Base-by-base conservation (phyloP, 2,113 vertebrate species). In the Cairina moschata region DNA sequence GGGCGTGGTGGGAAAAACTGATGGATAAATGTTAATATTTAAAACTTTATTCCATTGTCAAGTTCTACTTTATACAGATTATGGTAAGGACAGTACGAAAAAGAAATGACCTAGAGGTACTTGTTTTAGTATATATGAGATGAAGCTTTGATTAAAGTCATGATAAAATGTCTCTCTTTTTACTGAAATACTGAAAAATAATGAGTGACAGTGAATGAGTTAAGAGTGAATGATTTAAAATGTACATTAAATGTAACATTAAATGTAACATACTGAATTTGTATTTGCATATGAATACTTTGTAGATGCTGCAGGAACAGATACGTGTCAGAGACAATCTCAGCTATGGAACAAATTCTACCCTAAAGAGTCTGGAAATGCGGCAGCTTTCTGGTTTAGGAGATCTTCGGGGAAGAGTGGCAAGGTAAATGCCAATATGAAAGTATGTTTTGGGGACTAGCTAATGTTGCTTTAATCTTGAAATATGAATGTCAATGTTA, bases 251-350 rank as follows among this genome's bases (percentile, higher is more conserved):
- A 66, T n/a, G n/a, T n/a, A n/a, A n/a, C n/a, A n/a, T n/a, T n/a
- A n/a, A n/a, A n/a, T 71, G 81, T 56, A 72, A 40, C 71, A 85
- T 68, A 63, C 74, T 89, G 84, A 89, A 62, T 34, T 86, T 81
- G 32, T 83, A 90, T 95, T 92, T 93, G 89, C 91, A 91, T 94
- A 46, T 93, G 83, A 91, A 95, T 93, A 63, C 71, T 83, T 88
- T 85, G 67, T 90, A 98, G 97, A 95, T 97, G 38, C 97, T 98
- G 36, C 98, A 98, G 93, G 98, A 98, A 81, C 98, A 98, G 95
- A 98, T 98, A 54, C 98, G 98, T n/a, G 98, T 98, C 94, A 96
- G 98, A 95, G 98, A 98, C 93, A 98, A 98, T 95, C 97, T 98
- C 65, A 98, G 97, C 94, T 98, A 98, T 2, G 98, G 98, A 88